These are phyloP conservation scores for Pecten maximus DNA, from an alignment of 2,888 invertebrate species.

Conservation along the genomic window DNA sequence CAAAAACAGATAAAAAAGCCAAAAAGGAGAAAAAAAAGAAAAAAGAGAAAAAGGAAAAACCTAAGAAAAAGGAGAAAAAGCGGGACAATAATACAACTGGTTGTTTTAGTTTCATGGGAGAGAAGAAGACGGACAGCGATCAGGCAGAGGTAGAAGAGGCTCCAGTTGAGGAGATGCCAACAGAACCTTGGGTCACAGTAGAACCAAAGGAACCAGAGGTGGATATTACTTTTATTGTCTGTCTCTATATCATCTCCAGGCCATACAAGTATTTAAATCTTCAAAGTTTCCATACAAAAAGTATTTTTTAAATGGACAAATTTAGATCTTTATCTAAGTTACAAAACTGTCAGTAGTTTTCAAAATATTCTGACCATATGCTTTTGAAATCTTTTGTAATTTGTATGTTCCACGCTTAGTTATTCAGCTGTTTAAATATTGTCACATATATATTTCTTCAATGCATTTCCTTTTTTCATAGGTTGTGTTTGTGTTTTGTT, in stretches of 20 bases:
- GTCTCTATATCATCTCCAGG: background rate
- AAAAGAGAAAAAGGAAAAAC: conserved; percentile 38
- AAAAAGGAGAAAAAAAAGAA: conserved; percentile 38
- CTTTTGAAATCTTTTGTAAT: background rate
- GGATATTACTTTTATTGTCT: conserved; percentile 30
- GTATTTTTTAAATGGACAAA: background rate
- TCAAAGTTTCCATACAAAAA: background rate
- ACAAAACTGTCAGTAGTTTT: background rate
- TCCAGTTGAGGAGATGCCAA: conserved; percentile 49
- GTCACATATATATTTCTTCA: background rate
- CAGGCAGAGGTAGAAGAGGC: conserved; percentile 44
- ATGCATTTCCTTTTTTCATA: background rate
- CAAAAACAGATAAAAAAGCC: conserved; percentile 31
- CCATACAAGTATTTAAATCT: background rate
- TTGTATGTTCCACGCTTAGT: background rate
- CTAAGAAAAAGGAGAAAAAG: conserved; percentile 39
- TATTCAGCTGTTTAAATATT: background rate
- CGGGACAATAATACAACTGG: conserved; percentile 46
- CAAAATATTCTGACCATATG: background rate
- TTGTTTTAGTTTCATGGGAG: conserved; percentile 47
- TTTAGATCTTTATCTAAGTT: background rate
- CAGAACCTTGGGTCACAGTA: conserved; percentile 47
- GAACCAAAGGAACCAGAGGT: conserved; percentile 40
- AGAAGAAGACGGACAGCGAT: conserved; percentile 23
- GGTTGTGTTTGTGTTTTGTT: background rate